Percentiles rank a stretch among this genome's conserved stretches.
Conservation (phyloP, 2,888 invertebrate genomes). For the Crepidodera aurea region DNA sequence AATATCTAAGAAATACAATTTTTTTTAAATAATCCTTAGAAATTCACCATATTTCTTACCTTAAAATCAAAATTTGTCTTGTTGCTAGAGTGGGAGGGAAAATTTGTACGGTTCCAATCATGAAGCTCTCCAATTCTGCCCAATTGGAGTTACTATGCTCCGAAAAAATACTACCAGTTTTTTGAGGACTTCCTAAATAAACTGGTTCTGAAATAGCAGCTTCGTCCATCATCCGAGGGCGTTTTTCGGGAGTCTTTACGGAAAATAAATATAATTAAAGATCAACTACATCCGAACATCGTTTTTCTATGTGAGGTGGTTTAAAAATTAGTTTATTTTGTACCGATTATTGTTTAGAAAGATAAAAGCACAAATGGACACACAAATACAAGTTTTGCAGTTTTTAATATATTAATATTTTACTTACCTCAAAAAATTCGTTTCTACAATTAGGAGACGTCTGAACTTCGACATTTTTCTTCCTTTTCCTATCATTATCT, state of each 20-base stretch:
- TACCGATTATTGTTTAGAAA: no score
- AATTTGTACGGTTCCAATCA: slow-evolving; percentile 89
- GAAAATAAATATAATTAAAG: no score
- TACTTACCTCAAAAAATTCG: slow-evolving; percentile 16
- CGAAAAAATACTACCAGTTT: slow-evolving; percentile 43
- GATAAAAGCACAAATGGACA: no score
- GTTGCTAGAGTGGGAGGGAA: slow-evolving; percentile 89
- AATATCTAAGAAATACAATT: slow-evolving; percentile 78
- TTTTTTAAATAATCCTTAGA: neutral
- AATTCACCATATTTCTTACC: slow-evolving; percentile 53
- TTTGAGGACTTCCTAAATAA: slow-evolving; percentile 41
- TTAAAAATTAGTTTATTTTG: neutral
- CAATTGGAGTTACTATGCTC: slow-evolving; percentile 88
- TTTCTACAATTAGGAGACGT: slow-evolving; percentile 14
- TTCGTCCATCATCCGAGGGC: slow-evolving; percentile 43
- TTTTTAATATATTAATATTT: no score
- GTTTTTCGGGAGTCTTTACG: slow-evolving; percentile 42
- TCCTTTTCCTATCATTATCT: slow-evolving; percentile 31
- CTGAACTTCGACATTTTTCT: slow-evolving; percentile 25
- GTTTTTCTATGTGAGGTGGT: no score
- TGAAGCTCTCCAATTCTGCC: slow-evolving; percentile 88
- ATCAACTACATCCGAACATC: no score
- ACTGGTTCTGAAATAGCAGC: slow-evolving; percentile 30
- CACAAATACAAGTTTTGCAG: no score
- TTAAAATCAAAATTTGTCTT: slow-evolving; percentile 89